Conservation (phyloP, 1,140 invertebrate species). For the Acromyrmex heyeri region DNA sequence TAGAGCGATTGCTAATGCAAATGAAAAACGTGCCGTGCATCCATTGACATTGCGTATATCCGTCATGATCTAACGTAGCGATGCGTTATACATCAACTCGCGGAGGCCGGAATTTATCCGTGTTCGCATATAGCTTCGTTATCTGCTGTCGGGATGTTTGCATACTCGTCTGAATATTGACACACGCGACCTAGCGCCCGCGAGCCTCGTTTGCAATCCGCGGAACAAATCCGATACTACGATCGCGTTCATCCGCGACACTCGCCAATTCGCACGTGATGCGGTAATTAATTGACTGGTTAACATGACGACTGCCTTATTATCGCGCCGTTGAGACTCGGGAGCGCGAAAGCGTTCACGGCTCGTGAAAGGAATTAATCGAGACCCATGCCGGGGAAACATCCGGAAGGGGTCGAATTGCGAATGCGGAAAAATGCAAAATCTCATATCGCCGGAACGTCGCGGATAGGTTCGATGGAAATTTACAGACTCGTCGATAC, state of each 20-base stretch:
- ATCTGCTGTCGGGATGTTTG: constrained; percentile 40
- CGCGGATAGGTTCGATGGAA: not conserved
- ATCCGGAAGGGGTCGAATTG: not conserved
- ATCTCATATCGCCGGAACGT: constrained; percentile 9
- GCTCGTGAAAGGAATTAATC: too few species aligned
- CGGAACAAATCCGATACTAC: constrained; percentile 37
- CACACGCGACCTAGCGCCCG: constrained; percentile 42
- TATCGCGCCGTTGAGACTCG: not conserved
- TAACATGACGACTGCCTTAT: not conserved
- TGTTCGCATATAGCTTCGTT: constrained; percentile 43
- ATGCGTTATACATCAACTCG: not conserved
- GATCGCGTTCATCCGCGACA: not conserved
- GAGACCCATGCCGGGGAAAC: not conserved
- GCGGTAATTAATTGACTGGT: constrained; percentile 30
- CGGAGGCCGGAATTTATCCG: not conserved
- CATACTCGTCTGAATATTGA: constrained; percentile 55
- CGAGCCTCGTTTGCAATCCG: constrained; percentile 15
- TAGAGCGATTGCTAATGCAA: not conserved
- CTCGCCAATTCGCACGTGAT: constrained; percentile 6
- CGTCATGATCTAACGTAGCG: constrained; percentile 18
- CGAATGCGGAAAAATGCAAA: not conserved
- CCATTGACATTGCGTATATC: constrained; percentile 30
- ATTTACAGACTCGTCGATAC: constrained; percentile 24
- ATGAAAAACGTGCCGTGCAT: constrained; percentile 12
- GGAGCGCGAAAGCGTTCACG: not conserved